Evolutionary conservation across 1,140 invertebrate species (phyloP), one percentile per base, ranked within the genome.

Genomic region (Drosophila carrolli): DNA sequence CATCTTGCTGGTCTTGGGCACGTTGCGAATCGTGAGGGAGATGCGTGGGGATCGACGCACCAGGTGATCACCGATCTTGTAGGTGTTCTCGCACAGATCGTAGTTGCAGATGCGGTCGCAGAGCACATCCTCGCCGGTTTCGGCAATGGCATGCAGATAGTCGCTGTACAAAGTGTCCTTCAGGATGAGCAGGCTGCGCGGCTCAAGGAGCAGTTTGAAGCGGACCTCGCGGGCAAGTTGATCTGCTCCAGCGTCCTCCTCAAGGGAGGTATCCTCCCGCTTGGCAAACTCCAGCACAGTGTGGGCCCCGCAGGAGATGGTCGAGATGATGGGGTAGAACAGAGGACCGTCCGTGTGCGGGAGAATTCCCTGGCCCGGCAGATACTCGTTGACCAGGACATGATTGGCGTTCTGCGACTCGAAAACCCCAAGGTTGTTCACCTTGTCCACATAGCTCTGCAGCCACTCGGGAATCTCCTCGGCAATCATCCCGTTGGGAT

Each of bases 341-440:
- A 99, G 93, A 3, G 97, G 96, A 1, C 98, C 98, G 94, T 99
- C 98, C 44, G 96, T 95, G 94, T 99, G 98, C 4, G 98, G 96
- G 95, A 98, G 96, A 54, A 98, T 98, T 29, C 98, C 98, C 94
- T 99, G 98, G 0, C 97, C 97, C 19, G 97, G 93, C 75, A 95
- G 92, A 94, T 99, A 99, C 93, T 99, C 98, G 94, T 99, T 99
- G 0, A 99, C 96, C 27, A 99, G 93, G 5, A 99, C 96, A 94
- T 99, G 98, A 93, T 99, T 99, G 13, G 98, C 96, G 80, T 95
- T 95, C 75, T 95, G 95, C 4, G 94, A 94, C 40, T 94, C 94
- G 94, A 99, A 99, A 37, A 98, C 81, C 55, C 95, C 82, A 5
- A 98, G 91, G 9, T 93, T 88, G 68, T 94, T 93, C 41, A 99